A percentile compares a stretch with the other conserved stretches of the same genome.
Evolutionary conservation across 2,888 invertebrate genomes (phyloP).

Genomic region (Ennomos fuscantarius): DNA sequence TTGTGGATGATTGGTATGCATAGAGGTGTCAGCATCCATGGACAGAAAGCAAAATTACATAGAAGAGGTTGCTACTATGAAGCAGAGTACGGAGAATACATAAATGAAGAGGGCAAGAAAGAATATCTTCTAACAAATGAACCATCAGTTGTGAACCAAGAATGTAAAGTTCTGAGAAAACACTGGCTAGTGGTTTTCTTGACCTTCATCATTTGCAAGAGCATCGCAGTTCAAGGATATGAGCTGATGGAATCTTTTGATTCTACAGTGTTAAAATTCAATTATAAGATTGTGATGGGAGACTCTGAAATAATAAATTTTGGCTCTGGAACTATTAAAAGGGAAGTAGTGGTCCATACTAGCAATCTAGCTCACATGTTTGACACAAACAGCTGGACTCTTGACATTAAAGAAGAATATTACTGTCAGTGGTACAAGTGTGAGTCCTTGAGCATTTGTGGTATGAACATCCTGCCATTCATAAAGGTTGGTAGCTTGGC

Average conservation of each 20-base stretch:
- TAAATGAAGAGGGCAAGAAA: not conserved
- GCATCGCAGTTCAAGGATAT: not conserved
- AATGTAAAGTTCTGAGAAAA: not conserved
- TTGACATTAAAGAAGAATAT: not conserved
- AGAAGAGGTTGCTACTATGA: not conserved
- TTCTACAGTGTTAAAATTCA: not conserved
- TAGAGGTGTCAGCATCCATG: not conserved
- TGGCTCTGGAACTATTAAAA: not conserved
- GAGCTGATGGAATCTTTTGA: not conserved
- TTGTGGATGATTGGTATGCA: not conserved
- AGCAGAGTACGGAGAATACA: not conserved
- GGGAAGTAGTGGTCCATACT: not conserved
- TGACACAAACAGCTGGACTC: not conserved
- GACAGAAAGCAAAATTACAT: not conserved
- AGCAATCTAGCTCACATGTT: not conserved
- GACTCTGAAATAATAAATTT: not conserved
- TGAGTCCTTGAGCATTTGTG: not conserved
- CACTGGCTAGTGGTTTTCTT: not conserved
- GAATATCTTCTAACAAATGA: not conserved
- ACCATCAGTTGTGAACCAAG: not conserved
- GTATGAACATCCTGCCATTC: not conserved
- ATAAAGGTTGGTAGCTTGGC: not conserved
- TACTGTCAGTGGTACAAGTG: conserved; percentile 1
- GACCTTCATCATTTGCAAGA: not conserved
- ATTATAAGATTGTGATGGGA: not conserved